Conservation (phyloP, 2,113 vertebrate species). For the Semicossyphus pulcher region DNA sequence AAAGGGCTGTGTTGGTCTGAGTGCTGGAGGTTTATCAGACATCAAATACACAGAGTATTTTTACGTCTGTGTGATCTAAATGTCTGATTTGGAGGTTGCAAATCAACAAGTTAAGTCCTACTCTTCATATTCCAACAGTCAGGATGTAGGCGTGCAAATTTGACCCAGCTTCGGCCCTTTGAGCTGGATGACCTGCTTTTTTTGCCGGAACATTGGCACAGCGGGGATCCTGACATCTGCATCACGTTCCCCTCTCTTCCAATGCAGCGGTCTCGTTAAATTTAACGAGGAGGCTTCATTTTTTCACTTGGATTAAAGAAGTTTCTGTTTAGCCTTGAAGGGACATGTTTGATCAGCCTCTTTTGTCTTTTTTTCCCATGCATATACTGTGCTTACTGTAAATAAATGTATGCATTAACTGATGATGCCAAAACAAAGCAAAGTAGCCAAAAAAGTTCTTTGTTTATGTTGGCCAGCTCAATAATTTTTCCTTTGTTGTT, state of each 20-base stretch:
- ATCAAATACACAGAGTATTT: neutral
- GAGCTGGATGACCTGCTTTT: neutral
- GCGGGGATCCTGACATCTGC: neutral
- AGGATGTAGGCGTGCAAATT: neutral
- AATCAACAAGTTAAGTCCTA: neutral
- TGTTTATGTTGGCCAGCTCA: no score
- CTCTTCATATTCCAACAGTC: neutral
- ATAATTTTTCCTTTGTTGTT: constrained; percentile 13
- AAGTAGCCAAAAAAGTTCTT: neutral
- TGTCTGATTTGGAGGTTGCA: neutral
- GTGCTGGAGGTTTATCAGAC: neutral
- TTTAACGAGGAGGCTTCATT: neutral
- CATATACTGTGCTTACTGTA: neutral
- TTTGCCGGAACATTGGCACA: neutral
- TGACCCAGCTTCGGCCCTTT: neutral
- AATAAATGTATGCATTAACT: neutral
- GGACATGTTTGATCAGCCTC: neutral
- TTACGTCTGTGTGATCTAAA: neutral
- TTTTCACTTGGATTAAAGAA: neutral
- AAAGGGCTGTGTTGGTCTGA: neutral
- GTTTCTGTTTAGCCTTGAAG: neutral
- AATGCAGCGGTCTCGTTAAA: neutral
- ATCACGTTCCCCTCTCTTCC: neutral
- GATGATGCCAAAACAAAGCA: constrained; percentile 3
- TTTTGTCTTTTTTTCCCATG: neutral